Evolutionary conservation across 2,888 invertebrate species (phyloP).

Genomic region (Idaea biselata): DNA sequence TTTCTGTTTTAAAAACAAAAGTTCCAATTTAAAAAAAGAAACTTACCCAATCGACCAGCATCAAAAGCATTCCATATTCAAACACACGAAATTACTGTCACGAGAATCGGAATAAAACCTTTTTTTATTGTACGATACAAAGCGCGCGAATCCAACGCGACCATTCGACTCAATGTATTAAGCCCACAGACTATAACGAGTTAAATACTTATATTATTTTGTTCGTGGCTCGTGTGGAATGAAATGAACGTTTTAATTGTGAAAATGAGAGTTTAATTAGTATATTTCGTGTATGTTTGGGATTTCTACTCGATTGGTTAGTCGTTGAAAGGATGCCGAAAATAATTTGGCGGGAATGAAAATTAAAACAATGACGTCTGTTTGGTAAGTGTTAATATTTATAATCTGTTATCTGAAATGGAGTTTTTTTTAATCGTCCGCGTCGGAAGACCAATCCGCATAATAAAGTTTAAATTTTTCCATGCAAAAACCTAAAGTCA

Average conservation of each 20-base stretch:
- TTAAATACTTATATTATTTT: conserved; percentile 40
- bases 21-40: neutral
- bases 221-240: conserved; percentile 12
- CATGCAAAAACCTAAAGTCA: no score
- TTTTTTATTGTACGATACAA: conserved; percentile 21
- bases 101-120: conserved; percentile 2
- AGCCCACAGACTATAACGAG: conserved; percentile 34
- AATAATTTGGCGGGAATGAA: no score
- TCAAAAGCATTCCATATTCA: conserved; percentile 1
- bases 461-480: no score
- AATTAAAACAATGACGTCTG: no score
- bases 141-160: conserved; percentile 38
- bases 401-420: no score
- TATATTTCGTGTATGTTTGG: conserved; percentile 6
- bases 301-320: neutral
- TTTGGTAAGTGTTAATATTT: no score
- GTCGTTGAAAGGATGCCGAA: neutral
- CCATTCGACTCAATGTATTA: conserved; percentile 39
- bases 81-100: neutral
- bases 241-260: conserved; percentile 2
- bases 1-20: neutral
- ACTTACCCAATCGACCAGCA: neutral
- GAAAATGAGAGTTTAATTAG: conserved; percentile 15
- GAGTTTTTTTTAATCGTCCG: no score
- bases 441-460: no score